Evolutionary conservation across 2,888 invertebrate species (phyloP), one percentile per base, ranked within the genome.

Genomic region (Hylaea fasciaria): DNA sequence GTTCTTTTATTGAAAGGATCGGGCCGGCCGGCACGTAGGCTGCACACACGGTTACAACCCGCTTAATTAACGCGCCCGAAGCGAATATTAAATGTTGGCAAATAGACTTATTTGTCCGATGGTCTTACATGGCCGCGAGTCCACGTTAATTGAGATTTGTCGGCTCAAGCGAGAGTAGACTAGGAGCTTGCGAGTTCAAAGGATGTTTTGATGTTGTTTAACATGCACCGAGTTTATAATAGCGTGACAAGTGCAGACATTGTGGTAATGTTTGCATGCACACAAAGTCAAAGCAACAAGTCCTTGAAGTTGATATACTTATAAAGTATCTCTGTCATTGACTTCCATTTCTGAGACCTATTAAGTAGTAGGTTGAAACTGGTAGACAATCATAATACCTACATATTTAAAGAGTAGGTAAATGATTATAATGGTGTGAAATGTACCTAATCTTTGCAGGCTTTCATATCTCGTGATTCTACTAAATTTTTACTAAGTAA

Each of bases 71-170:
- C 83, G 71, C 78, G 66, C 76, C 85, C 83, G 82, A 78, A 82
- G 83, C 85, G 85, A 86, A 87, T 88, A 89, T 86, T 86, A 89
- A 89, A 89, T 86, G 87, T 84, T 83, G 74, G 80, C 83, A 85
- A 87, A 88, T 83, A 87, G 78, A 85, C 80, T 81, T 89, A 84
- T 87, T 89, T 86, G 80, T 78, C 80, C 81, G 83, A 66, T 81
- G 74, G 68, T 67, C 73, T 67, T 71, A 68, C 61, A 68, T 60
- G 50, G 68, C 76, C 75, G 48, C 77, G 76, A 72, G 70, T 75
- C 68, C 64, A 70, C 69, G 73, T 74, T 81, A 81, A 81, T 82
- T 81, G 76, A 77, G 76, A 77, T 77, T 78, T 78, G 68, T 71
- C 66, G 57, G 61, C 73, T 52, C 73, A n/a, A 74, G 54, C 72